A percentile compares a stretch with the other conserved stretches of the same genome.
phyloP scores from a whole-genome alignment of 2,113 vertebrate genomes.

The Pelecanus crispus region DNA sequence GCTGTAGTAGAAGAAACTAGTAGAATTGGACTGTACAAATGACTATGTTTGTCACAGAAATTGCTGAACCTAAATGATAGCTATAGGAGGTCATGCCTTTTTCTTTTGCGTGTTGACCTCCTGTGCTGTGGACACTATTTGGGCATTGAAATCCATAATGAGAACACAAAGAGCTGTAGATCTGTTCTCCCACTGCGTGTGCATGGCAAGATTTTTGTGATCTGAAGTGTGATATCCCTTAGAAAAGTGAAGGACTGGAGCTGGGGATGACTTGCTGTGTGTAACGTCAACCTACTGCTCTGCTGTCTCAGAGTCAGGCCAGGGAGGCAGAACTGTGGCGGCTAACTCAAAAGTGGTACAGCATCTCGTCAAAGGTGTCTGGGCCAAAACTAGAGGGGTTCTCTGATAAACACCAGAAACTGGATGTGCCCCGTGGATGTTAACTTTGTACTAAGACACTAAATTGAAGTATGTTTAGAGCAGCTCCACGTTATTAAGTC shows the following conservation, averaged over 20 bases:
- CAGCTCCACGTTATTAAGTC: neutral
- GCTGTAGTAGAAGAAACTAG: neutral
- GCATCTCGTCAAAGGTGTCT: neutral
- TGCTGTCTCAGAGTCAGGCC: neutral
- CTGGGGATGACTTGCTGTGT: neutral
- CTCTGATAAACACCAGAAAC: neutral
- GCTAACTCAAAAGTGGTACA: neutral
- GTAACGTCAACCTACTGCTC: neutral
- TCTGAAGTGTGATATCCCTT: neutral
- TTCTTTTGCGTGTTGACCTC: neutral
- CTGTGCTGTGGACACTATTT: neutral
- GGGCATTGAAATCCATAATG: neutral
- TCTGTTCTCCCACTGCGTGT: neutral
- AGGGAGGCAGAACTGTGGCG: neutral
- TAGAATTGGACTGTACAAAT: slow-evolving; percentile 11
- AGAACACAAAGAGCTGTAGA: slow-evolving; percentile 3
- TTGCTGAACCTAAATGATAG: neutral
- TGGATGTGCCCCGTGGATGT: neutral
- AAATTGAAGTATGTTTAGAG: neutral
- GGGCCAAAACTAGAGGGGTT: neutral
- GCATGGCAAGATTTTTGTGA: neutral
- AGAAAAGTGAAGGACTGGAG: neutral
- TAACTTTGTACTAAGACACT: neutral
- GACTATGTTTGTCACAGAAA: slow-evolving; percentile 28
- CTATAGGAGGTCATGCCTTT: neutral